Evolutionary conservation across 2,888 invertebrate species (phyloP), one percentile per base, ranked within the genome.

Genomic region (Heliconius ethilla): DNA sequence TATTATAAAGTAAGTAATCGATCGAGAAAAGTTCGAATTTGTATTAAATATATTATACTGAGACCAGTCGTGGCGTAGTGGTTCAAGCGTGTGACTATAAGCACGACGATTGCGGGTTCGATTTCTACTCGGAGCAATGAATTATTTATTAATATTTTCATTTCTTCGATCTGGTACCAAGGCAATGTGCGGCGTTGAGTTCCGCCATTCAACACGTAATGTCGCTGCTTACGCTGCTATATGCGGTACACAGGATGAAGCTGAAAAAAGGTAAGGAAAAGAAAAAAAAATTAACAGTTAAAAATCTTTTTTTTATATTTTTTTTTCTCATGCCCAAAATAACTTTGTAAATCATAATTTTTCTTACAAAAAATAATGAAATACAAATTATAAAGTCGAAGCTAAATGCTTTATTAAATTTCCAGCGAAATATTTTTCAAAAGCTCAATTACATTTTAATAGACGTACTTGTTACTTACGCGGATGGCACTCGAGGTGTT

Each of bases 401-500:
- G 66, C 18, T 67, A 40, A 67, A 40, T 40, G 7, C n/a, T 22
- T 40, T 40, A 40, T 63, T 7, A 62, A 62, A 62, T 62, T 70
- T 76, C 25, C n/a, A 37, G n/a, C 40, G 22, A 59, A 73, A 59
- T 27, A 5, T 51, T 51, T 73, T 77, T 66, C 45, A 65, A 40
- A 69, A 74, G 73, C 33, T 62, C 40, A 67, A 74, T 29, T 67
- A 51, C 40, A 59, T 77, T 77, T 93, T 95, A 91, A 95, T 95
- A 87, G 95, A 95, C 81, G 92, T 93, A 2, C 86, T 95, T 69
- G 93, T 93, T 11, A 93, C 92, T 81, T 37, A 92, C 95, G 90
- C 95, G 95, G 84, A 88, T 87, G 25, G 94, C 95, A 0, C 85
- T 95, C 6, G 87, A 93, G 15, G 93, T 95, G 0, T 86, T 95